Evolutionary conservation across 2,888 invertebrate species (phyloP).

Genomic region (Drosophila helvetica): DNA sequence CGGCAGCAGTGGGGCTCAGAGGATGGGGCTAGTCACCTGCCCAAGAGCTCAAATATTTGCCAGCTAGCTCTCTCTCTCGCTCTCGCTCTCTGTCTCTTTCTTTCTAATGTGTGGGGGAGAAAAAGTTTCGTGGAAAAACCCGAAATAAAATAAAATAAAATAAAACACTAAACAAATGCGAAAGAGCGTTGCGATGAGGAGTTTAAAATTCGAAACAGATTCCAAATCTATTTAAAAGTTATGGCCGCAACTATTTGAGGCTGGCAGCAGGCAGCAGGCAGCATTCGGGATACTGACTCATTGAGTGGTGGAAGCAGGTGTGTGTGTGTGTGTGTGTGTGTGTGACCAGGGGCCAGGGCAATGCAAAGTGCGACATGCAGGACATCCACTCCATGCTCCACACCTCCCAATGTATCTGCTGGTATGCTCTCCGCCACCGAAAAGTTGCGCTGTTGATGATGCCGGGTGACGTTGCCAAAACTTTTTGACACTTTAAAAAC

Average conservation of each 20-base stretch:
- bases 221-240: constrained; percentile 67
- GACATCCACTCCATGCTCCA: constrained; percentile 6
- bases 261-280: background rate
- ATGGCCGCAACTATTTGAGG: constrained; percentile 63
- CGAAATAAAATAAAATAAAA: constrained; percentile 16
- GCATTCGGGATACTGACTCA: background rate
- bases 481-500: constrained; percentile 71
- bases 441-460: constrained; percentile 64
- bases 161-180: constrained; percentile 21
- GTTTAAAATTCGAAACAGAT: constrained; percentile 58
- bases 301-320: background rate
- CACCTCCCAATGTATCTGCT: background rate
- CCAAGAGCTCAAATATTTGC: constrained; percentile 32
- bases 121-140: constrained; percentile 2
- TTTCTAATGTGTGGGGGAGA: background rate
- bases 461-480: constrained; percentile 62
- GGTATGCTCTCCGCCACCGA: constrained; percentile 32
- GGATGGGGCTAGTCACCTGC: constrained; percentile 15
- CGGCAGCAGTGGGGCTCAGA: background rate
- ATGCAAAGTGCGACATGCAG: constrained; percentile 47
- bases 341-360: constrained; percentile 33
- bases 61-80: constrained; percentile 2
- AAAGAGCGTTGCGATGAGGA: background rate
- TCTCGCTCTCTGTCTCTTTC: background rate
- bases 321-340: constrained; percentile 15